These are phyloP conservation scores for Mesembrinibis cayennensis DNA, from an alignment of 2,113 vertebrate species.

Conservation along the genomic window DNA sequence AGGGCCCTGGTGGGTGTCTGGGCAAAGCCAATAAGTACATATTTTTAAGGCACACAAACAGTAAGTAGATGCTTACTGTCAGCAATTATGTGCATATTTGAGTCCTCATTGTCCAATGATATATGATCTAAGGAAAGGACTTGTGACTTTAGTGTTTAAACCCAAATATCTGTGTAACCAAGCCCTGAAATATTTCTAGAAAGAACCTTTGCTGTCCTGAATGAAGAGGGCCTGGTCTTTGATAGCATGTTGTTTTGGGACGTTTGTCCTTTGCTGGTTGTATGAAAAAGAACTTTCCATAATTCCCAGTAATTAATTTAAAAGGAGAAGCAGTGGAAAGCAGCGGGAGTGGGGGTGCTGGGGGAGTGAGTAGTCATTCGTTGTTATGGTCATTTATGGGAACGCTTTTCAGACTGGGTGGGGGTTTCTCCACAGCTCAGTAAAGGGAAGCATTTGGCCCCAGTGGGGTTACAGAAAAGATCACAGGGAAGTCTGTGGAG, in stretches of 20 bases:
- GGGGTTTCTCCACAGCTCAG: background rate
- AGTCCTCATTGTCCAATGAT: background rate
- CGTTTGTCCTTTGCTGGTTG: background rate
- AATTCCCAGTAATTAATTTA: background rate
- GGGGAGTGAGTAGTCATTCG: background rate
- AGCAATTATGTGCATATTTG: background rate
- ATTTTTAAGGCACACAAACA: background rate
- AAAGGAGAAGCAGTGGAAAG: background rate
- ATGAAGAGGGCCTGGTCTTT: background rate
- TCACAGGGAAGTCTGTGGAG: background rate
- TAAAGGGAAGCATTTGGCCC: background rate
- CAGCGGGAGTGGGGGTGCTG: background rate
- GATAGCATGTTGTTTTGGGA: background rate
- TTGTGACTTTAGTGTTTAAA: background rate
- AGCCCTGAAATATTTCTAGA: background rate
- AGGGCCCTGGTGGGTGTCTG: background rate
- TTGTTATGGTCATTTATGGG: background rate
- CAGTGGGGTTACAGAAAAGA: background rate
- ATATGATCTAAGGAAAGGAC: background rate
- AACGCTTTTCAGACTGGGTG: background rate
- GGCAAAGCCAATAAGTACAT: background rate
- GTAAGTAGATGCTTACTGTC: background rate
- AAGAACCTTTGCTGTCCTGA: background rate
- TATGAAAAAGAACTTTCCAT: background rate
- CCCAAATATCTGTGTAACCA: background rate